These are phyloP conservation scores for Rutpela maculata DNA, from an alignment of 2,888 invertebrate genomes.

Conservation along the genomic window DNA sequence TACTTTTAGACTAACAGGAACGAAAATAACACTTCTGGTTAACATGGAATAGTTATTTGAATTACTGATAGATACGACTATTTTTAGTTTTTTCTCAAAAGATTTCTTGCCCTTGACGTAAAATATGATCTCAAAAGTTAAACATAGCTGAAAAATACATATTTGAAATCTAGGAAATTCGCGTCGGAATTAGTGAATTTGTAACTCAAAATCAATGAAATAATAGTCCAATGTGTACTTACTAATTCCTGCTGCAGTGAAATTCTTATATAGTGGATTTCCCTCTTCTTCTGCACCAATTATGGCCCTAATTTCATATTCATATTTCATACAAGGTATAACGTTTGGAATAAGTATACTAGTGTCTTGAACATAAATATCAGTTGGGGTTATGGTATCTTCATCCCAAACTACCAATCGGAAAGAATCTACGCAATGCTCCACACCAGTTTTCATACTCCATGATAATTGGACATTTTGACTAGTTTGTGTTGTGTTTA, in stretches of 20 bases:
- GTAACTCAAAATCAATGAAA: neutral
- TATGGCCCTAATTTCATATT: neutral
- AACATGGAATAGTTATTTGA: too few relatives aligned
- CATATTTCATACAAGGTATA: constrained; percentile 2
- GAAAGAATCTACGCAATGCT: neutral
- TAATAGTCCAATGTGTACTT: neutral
- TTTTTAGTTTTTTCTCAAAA: too few relatives aligned
- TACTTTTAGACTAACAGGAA: too few relatives aligned
- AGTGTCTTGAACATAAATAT: neutral
- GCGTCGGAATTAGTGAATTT: too few relatives aligned
- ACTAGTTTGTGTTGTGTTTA: neutral
- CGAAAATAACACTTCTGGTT: too few relatives aligned
- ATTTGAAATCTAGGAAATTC: too few relatives aligned
- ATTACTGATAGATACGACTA: too few relatives aligned
- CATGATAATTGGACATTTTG: neutral
- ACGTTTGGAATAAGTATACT: neutral
- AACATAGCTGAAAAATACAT: too few relatives aligned
- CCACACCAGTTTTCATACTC: neutral
- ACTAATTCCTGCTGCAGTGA: neutral
- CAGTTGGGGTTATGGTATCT: neutral
- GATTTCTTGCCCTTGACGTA: too few relatives aligned
- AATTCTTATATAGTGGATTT: neutral
- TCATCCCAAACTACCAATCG: neutral
- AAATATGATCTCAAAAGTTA: too few relatives aligned
- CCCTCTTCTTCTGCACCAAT: constrained; percentile 1